Evolutionary conservation across 2,113 vertebrate species (phyloP).

Genomic region (Platichthys flesus): DNA sequence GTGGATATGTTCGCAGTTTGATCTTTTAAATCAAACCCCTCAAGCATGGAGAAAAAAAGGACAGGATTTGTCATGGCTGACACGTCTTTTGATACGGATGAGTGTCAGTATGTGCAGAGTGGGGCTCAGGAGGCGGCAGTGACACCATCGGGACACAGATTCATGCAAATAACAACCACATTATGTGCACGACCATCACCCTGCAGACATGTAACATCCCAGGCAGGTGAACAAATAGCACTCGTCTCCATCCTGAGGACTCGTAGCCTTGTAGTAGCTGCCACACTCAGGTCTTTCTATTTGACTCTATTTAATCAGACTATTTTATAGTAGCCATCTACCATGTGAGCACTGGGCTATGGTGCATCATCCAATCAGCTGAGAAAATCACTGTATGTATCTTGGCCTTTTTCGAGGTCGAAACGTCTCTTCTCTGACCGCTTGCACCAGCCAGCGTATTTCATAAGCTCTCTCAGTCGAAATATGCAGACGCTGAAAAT

Average conservation of each 20-base stretch:
- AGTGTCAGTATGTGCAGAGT: constrained; percentile 8
- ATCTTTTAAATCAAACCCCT: constrained; percentile 22
- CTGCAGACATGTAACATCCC: constrained; percentile 20
- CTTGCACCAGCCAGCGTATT: constrained; percentile 9
- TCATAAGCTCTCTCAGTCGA: constrained; percentile 1
- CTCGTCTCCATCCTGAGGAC: neutral
- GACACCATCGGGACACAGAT: neutral
- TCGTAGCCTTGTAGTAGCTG: neutral
- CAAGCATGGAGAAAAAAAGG: neutral
- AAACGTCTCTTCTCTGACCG: constrained; percentile 8
- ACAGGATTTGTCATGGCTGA: constrained; percentile 11
- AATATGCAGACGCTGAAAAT: neutral
- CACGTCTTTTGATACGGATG: constrained; percentile 27
- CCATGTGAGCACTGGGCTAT: neutral
- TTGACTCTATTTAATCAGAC: neutral
- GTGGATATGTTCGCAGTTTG: constrained; percentile 17
- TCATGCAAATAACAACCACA: constrained; percentile 9
- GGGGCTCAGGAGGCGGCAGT: neutral
- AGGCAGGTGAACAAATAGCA: neutral
- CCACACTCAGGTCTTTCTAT: neutral
- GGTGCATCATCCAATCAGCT: constrained; percentile 15
- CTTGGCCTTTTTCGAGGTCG: constrained; percentile 1
- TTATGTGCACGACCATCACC: neutral
- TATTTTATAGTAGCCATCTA: neutral
- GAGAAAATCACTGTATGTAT: constrained; percentile 24